Conservation (phyloP, 2,797 vertebrate species). For the Manis pentadactyla region DNA sequence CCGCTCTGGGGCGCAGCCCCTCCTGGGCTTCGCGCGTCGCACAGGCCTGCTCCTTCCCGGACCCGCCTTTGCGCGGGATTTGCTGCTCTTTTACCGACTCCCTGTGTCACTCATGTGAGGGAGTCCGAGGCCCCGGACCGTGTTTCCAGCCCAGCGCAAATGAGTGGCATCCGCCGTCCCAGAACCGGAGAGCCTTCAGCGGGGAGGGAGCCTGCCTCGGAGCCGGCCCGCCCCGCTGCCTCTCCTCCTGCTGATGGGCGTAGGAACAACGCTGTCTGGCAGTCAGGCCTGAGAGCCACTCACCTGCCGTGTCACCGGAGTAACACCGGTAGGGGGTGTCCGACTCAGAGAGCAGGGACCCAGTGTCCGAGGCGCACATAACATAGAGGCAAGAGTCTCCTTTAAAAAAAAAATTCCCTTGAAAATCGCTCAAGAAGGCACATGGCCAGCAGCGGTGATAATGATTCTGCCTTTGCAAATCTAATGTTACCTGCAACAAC, state of each 20-base stretch:
- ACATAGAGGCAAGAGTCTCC: rapidly evolving
- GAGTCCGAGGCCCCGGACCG: rapidly evolving
- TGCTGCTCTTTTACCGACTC: too few species aligned
- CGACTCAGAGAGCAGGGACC: rapidly evolving
- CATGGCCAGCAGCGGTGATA: rapidly evolving
- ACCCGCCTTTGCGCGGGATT: rapidly evolving
- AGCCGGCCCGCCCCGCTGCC: background rate
- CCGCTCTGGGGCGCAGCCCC: rapidly evolving
- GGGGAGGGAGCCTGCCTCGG: background rate
- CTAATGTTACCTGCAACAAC: background rate
- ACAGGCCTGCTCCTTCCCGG: rapidly evolving
- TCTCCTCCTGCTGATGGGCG: background rate
- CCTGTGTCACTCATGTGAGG: rapidly evolving
- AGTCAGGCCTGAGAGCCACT: background rate
- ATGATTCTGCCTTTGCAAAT: rapidly evolving
- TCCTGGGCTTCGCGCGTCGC: rapidly evolving
- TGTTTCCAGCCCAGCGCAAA: rapidly evolving
- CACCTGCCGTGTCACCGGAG: background rate
- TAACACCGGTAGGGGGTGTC: rapidly evolving
- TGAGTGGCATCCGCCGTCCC: background rate
- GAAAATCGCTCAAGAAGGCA: too few species aligned
- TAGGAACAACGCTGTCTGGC: background rate
- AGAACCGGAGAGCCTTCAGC: rapidly evolving
- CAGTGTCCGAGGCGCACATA: rapidly evolving
- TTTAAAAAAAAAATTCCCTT: background rate